Percentiles rank a stretch among this genome's conserved stretches.
phyloP scores from a whole-genome alignment of 2,888 invertebrate species.

The Cephus runcator region DNA sequence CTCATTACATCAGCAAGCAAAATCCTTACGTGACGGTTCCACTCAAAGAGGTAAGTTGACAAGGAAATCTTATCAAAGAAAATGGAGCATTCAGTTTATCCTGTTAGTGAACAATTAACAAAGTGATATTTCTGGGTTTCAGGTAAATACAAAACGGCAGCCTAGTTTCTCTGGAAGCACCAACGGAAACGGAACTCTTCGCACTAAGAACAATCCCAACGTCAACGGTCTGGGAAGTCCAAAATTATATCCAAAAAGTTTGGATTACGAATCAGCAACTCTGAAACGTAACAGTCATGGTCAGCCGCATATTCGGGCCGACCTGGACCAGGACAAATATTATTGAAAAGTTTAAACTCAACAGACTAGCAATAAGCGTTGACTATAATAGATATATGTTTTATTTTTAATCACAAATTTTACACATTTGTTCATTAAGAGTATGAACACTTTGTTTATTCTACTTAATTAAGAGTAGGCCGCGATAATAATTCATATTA shows the following conservation, averaged over 20 bases:
- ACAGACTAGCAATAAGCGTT: too few relatives aligned
- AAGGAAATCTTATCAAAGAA: slow-evolving; percentile 10
- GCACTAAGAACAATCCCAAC: slow-evolving; percentile 70
- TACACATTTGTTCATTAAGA: too few relatives aligned
- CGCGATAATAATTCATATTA: too few relatives aligned
- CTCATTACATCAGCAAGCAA: slow-evolving; percentile 85
- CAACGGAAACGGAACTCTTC: slow-evolving; percentile 68
- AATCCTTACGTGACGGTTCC: slow-evolving; percentile 88
- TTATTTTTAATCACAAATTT: too few relatives aligned
- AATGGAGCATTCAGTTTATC: not conserved
- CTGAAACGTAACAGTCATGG: slow-evolving; percentile 79
- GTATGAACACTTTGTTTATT: too few relatives aligned
- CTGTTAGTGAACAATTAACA: not conserved
- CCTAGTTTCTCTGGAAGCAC: slow-evolving; percentile 76
- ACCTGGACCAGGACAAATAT: slow-evolving; percentile 75
- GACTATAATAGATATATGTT: too few relatives aligned
- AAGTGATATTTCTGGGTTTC: slow-evolving; percentile 20
- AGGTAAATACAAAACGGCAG: slow-evolving; percentile 71
- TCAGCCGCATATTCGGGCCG: slow-evolving; percentile 68
- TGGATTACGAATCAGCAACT: slow-evolving; percentile 83
- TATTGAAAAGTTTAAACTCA: slow-evolving; percentile 64
- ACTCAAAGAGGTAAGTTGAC: slow-evolving; percentile 75
- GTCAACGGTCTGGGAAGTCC: slow-evolving; percentile 69
- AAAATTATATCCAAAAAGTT: slow-evolving; percentile 76
- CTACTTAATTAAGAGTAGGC: too few relatives aligned